Percentiles rank a stretch among this genome's conserved stretches.
phyloP scores from a whole-genome alignment of 64 coral and sea anemone species.

The Pachyseris speciosa region DNA sequence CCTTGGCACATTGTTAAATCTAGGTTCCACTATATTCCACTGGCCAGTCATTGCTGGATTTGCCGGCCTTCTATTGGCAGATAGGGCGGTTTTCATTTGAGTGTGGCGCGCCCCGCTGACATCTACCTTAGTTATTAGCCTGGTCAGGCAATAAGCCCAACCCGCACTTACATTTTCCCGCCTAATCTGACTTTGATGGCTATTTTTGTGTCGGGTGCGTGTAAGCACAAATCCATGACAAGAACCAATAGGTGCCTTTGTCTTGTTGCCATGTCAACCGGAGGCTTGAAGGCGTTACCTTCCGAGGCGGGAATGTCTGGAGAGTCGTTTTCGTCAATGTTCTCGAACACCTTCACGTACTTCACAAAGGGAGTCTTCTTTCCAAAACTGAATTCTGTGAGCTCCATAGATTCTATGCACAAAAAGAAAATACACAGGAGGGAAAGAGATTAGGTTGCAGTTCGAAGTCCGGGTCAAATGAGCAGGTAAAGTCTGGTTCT shows the following conservation, averaged over 20 bases:
- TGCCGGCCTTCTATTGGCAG: no score
- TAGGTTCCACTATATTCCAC: no score
- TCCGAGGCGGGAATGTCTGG: conserved; percentile 73
- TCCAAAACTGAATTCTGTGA: conserved; percentile 89
- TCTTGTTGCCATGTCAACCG: conserved; percentile 73
- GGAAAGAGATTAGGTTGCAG: no score
- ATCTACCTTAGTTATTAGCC: no score
- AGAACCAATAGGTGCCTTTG: conserved; percentile 88
- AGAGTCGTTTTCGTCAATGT: conserved; percentile 85
- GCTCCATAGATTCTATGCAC: conserved; percentile 82
- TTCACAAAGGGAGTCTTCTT: conserved; percentile 92
- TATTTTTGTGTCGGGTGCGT: conserved; percentile 87
- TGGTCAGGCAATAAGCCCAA: not conserved
- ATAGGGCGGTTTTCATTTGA: no score
- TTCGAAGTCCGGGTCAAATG: no score
- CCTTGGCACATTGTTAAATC: no score
- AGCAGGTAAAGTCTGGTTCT: no score
- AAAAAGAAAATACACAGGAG: not conserved
- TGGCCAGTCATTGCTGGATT: no score
- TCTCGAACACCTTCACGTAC: conserved; percentile 92
- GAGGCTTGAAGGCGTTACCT: conserved; percentile 65
- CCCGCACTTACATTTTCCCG: conserved; percentile 85
- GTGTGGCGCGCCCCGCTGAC: no score
- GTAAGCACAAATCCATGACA: conserved; percentile 88
- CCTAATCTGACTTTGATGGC: conserved; percentile 84